Evolutionary conservation across 1,140 invertebrate species (phyloP), one percentile per base, ranked within the genome.

Genomic region (Phthorimaea operculella): DNA sequence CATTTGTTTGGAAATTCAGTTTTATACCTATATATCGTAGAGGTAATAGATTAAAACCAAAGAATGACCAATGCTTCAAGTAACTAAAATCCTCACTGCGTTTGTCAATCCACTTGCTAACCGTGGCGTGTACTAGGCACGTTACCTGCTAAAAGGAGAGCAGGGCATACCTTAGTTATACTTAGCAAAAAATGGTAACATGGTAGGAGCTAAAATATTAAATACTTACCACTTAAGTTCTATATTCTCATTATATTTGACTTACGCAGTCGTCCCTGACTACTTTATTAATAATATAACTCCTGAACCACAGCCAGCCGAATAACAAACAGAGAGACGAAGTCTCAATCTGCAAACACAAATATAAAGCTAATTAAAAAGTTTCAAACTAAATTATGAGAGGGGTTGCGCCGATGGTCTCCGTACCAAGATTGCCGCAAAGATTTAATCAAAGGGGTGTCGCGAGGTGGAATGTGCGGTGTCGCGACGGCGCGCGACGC

Each of bases 281-380:
- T 51, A 55, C 59, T 63, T 69, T 64, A 75, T 74, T 75, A 72
- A 78, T 78, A 76, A 71, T 73, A 68, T 68, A 81, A 79, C 75
- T 79, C 78, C 60, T 63, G 53, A 70, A 64, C 79, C 75, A 69
- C 79, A 70, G 60, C 58, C 67, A 63, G 62, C 66, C 64, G 71
- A 74, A 82, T 80, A 77, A 76, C 74, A 76, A 80, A 83, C 79
- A 70, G 66, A 66, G 64, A 74, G 69, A 63, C 66, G 58, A 82
- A 78, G 76, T 82, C 82, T 83, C 82, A 82, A 85, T 85, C 79
- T 76, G 70, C 80, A 83, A 85, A 85, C 79, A 85, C 79, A 85
- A 85, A 85, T 79, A 85, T 85, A 82, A 85, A 85, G 79, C 79
- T 85, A 85, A 85, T 85, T 85, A 85, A 85, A 85, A 85, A 83